These are phyloP conservation scores for Ginglymostoma cirratum DNA, from an alignment of 2,113 vertebrate genomes.

Conservation along the genomic window DNA sequence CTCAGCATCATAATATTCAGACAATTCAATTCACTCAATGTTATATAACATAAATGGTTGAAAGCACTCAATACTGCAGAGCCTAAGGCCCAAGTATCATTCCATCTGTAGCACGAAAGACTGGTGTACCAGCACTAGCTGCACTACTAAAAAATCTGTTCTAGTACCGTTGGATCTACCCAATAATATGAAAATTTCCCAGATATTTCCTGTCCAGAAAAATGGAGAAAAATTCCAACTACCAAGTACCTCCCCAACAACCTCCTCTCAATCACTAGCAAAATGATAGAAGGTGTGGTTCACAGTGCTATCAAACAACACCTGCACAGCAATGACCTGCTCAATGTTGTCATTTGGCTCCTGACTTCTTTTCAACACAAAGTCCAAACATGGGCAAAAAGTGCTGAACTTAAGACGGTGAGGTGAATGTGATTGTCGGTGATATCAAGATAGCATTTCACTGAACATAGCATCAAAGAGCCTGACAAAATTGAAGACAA, in stretches of 20 bases:
- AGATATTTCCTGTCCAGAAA: background rate
- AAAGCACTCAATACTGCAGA: background rate
- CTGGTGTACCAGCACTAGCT: background rate
- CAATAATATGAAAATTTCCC: too few species aligned
- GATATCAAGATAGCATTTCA: background rate
- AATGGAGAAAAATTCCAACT: background rate
- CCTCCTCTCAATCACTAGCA: background rate
- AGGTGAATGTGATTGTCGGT: background rate
- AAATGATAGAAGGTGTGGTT: background rate
- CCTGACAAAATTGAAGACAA: background rate
- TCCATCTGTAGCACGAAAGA: background rate
- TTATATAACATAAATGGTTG: background rate
- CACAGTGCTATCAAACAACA: background rate
- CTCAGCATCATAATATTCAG: background rate
- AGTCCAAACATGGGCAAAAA: background rate
- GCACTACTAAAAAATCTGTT: background rate
- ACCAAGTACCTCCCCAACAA: background rate
- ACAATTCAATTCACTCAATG: background rate
- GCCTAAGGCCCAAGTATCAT: background rate
- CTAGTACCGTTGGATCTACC: background rate
- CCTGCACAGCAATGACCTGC: background rate
- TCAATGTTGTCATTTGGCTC: background rate
- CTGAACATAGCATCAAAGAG: background rate
- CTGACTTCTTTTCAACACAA: background rate
- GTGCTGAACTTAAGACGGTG: background rate